Evolutionary conservation across 1,140 invertebrate species (phyloP).

Genomic region (Choristoneura fumiferana): DNA sequence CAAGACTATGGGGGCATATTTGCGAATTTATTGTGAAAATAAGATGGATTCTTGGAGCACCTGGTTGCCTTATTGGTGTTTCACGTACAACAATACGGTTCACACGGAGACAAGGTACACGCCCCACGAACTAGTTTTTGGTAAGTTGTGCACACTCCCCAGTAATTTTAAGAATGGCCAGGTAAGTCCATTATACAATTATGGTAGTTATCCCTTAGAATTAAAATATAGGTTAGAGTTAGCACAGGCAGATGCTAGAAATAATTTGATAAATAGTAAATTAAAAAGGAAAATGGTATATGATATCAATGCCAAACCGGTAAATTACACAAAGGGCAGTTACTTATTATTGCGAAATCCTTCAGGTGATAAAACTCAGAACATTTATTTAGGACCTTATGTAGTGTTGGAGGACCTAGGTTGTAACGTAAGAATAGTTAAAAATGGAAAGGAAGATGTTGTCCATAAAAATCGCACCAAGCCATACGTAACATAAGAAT

Average conservation of each 20-base stretch:
- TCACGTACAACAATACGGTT: no score
- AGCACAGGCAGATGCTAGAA: slow-evolving; percentile 15
- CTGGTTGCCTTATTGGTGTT: slow-evolving; percentile 4
- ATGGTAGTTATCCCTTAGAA: slow-evolving; percentile 14
- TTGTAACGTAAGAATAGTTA: slow-evolving; percentile 4
- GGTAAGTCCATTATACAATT: slow-evolving; percentile 15
- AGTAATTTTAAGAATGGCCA: slow-evolving; percentile 1
- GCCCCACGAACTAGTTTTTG: slow-evolving; percentile 38
- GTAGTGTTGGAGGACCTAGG: not conserved
- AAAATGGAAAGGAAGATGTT: slow-evolving; percentile 1
- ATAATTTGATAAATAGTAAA: slow-evolving; percentile 25
- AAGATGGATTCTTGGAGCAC: not conserved
- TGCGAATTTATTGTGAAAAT: not conserved
- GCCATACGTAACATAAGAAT: no score
- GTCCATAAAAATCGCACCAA: no score
- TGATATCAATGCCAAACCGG: slow-evolving; percentile 8
- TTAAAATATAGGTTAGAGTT: slow-evolving; percentile 22
- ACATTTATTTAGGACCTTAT: slow-evolving; percentile 1
- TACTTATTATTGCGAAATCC: slow-evolving; percentile 9
- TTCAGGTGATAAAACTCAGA: not conserved
- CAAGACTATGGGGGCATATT: not conserved
- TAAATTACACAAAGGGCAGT: slow-evolving; percentile 4
- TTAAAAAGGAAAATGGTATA: slow-evolving; percentile 9
- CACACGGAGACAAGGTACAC: no score
- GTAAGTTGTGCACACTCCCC: slow-evolving; percentile 25